Percentiles rank a stretch among this genome's conserved stretches.
These are phyloP conservation scores for Drosophila diplacantha DNA, from an alignment of 2,888 invertebrate species.

Conservation along the genomic window DNA sequence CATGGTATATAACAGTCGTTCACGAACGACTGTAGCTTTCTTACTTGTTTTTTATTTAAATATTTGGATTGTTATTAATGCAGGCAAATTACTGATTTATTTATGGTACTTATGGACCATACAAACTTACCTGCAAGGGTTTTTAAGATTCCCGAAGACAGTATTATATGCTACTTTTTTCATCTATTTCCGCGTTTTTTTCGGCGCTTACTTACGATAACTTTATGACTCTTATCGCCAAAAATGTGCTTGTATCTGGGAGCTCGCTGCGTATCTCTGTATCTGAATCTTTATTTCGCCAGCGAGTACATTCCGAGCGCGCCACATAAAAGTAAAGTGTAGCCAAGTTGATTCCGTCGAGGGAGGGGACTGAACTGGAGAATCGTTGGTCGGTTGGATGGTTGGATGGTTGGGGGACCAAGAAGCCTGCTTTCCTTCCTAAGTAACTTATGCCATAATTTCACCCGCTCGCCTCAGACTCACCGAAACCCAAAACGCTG, in stretches of 20 bases:
- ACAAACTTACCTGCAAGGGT: conserved; percentile 2
- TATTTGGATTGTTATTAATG: neutral
- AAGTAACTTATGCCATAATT: conserved; percentile 73
- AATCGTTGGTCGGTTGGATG: neutral
- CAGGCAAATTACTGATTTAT: neutral
- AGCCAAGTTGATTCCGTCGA: conserved; percentile 59
- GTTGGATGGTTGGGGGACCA: neutral
- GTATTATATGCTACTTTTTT: conserved; percentile 4
- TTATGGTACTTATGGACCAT: neutral
- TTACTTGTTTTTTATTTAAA: neutral
- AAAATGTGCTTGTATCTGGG: conserved; percentile 70
- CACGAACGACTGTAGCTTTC: no score
- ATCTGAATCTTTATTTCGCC: conserved; percentile 70
- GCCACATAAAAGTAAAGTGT: conserved; percentile 71
- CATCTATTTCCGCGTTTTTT: conserved; percentile 50
- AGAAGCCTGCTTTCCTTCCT: conserved; percentile 51
- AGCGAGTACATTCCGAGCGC: conserved; percentile 68
- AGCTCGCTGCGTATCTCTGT: conserved; percentile 47
- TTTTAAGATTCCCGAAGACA: neutral
- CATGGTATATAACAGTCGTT: no score
- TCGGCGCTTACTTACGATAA: conserved; percentile 72
- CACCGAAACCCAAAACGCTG: conserved; percentile 19
- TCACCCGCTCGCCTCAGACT: conserved; percentile 45
- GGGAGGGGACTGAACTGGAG: conserved; percentile 13
- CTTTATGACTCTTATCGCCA: conserved; percentile 72